phyloP scores from a whole-genome alignment of 2,113 vertebrate species.

The Sinocyclocheilus grahami region DNA sequence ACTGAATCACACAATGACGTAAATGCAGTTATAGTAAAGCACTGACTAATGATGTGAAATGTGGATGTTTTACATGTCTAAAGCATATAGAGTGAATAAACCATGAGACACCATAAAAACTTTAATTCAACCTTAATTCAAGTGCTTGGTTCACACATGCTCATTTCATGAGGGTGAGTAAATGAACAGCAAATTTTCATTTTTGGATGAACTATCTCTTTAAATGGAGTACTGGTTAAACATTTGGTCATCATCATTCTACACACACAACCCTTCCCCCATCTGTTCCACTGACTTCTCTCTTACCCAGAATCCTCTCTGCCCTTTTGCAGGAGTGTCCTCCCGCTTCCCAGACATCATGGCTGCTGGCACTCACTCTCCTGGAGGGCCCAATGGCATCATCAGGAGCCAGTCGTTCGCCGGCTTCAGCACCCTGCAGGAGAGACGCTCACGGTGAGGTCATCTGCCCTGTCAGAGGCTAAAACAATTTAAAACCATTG shows the following conservation, averaged over 20 bases:
- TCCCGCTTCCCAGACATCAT: conserved; percentile 90
- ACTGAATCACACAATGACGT: no score
- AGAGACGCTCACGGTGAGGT: conserved; percentile 89
- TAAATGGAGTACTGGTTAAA: no score
- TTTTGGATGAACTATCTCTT: no score
- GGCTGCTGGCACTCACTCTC: conserved; percentile 91
- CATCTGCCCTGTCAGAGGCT: neutral
- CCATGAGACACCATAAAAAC: no score
- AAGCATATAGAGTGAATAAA: no score
- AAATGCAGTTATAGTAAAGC: no score
- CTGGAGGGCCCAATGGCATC: conserved; percentile 96
- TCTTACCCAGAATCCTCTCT: conserved; percentile 51
- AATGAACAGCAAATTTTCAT: no score
- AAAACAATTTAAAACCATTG: neutral
- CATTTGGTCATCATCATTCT: neutral
- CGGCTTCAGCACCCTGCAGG: conserved; percentile 95
- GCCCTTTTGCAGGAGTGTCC: conserved; percentile 82
- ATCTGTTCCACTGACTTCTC: conserved; percentile 26
- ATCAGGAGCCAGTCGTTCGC: conserved; percentile 98
- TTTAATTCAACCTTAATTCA: no score
- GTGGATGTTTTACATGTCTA: no score
- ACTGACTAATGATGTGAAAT: no score
- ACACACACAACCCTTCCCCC: neutral
- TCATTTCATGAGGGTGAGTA: no score
- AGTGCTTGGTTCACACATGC: no score